Conservation (phyloP, 2,797 vertebrate genomes). For the Atherinosoma microstoma region DNA sequence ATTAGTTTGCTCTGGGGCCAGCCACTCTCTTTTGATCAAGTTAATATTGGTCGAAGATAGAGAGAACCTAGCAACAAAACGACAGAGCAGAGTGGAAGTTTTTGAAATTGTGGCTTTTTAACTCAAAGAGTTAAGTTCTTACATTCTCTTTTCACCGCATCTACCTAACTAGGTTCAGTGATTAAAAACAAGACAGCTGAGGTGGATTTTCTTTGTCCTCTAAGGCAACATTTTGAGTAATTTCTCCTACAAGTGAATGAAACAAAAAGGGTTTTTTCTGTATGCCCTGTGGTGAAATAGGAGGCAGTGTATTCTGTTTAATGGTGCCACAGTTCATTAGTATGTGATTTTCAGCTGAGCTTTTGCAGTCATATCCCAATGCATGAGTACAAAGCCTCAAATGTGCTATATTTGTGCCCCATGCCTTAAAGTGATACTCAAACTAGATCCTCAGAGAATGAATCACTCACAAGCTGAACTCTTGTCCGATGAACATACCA, state of each 20-base stretch:
- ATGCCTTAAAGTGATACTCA: constrained; percentile 31
- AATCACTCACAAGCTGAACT: constrained; percentile 30
- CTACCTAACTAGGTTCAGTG: constrained; percentile 39
- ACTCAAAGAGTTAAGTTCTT: constrained; percentile 34
- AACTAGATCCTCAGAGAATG: constrained; percentile 6
- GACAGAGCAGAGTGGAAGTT: constrained; percentile 62
- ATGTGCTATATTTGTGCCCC: constrained; percentile 42
- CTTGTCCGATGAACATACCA: constrained; percentile 15
- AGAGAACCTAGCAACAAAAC: constrained; percentile 55
- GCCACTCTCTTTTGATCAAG: constrained; percentile 80
- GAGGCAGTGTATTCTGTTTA: constrained; percentile 54
- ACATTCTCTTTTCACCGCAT: constrained; percentile 13
- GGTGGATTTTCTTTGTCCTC: constrained; percentile 35
- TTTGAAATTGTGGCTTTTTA: constrained; percentile 36
- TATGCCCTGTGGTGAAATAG: constrained; percentile 53
- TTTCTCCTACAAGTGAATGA: constrained; percentile 47
- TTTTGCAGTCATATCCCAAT: constrained; percentile 40
- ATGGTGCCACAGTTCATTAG: constrained; percentile 70
- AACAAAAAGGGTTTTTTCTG: constrained; percentile 39
- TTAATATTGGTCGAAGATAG: constrained; percentile 76
- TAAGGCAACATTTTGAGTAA: constrained; percentile 40
- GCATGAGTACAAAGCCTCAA: constrained; percentile 31
- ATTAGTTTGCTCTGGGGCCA: constrained; percentile 76
- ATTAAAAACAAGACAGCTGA: constrained; percentile 52
- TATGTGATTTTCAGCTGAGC: constrained; percentile 46